phyloP scores from a whole-genome alignment of 23 tunicate species.

The Styela clava region DNA sequence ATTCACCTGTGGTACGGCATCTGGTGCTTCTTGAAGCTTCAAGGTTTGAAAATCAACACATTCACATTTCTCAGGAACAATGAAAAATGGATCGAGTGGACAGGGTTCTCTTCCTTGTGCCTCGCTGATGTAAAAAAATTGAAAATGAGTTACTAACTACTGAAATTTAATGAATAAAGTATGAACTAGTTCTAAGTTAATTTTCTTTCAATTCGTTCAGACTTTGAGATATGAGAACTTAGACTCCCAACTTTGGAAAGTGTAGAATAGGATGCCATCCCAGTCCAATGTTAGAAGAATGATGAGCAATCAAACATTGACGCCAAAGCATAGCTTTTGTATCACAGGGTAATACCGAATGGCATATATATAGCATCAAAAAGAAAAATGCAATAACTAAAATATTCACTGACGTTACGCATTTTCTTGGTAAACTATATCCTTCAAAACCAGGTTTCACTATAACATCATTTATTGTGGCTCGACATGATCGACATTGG shows the following conservation, averaged over 20 bases:
- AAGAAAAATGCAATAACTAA: neutral
- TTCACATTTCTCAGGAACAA: conserved; percentile 89
- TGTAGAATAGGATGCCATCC: too few relatives aligned
- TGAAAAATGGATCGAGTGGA: conserved; percentile 94
- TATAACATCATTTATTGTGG: conserved; percentile 50
- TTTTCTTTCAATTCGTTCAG: too few relatives aligned
- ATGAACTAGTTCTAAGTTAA: neutral
- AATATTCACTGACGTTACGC: conserved; percentile 56
- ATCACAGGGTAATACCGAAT: too few relatives aligned
- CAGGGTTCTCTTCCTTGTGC: conserved; percentile 88
- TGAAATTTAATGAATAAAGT: neutral
- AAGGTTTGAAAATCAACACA: conserved; percentile 98
- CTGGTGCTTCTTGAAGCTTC: conserved; percentile 98
- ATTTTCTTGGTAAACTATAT: conserved; percentile 82
- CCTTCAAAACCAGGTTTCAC: conserved; percentile 97
- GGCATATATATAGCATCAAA: too few relatives aligned
- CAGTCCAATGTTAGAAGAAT: too few relatives aligned
- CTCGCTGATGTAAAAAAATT: conserved; percentile 7
- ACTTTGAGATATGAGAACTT: too few relatives aligned
- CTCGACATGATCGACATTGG: conserved; percentile 84
- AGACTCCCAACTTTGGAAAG: too few relatives aligned
- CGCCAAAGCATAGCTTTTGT: too few relatives aligned
- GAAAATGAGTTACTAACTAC: neutral
- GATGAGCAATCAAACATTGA: too few relatives aligned
- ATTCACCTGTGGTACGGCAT: conserved; percentile 81